Conservation (phyloP, 2,113 vertebrate species). For the Progne subis region DNA sequence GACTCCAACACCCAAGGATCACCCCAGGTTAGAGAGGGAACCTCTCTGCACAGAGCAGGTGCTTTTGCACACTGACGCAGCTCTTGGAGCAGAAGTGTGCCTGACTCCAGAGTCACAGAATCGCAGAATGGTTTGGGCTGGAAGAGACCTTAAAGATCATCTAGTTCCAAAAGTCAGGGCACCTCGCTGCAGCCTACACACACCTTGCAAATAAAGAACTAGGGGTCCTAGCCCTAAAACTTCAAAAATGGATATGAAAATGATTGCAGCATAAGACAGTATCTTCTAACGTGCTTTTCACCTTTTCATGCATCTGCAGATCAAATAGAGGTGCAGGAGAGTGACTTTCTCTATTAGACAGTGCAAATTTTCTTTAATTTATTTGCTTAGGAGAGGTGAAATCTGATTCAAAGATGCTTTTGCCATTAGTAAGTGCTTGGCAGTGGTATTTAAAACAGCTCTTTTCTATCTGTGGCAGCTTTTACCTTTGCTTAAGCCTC, state of each 20-base stretch:
- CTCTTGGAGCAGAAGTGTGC: not conserved
- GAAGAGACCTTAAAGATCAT: not conserved
- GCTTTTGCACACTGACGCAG: not conserved
- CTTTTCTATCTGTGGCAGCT: constrained; percentile 48
- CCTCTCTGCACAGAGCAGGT: not conserved
- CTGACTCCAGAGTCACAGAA: not conserved
- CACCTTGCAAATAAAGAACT: not conserved
- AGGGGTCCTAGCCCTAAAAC: not conserved
- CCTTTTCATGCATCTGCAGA: not conserved
- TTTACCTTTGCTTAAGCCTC: constrained; percentile 53
- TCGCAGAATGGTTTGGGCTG: not conserved
- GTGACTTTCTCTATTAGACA: not conserved
- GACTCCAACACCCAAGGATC: not conserved
- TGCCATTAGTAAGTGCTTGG: constrained; percentile 65
- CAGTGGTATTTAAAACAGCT: constrained; percentile 24
- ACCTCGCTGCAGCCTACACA: accelerated
- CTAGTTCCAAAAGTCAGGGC: not conserved
- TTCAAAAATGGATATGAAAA: not conserved
- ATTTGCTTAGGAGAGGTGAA: constrained; percentile 26
- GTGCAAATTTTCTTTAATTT: not conserved
- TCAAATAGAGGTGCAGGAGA: not conserved
- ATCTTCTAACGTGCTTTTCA: not conserved
- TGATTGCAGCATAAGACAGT: not conserved
- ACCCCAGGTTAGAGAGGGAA: not conserved
- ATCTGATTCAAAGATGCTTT: constrained; percentile 54